A percentile compares a stretch with the other conserved stretches of the same genome.
These are phyloP conservation scores for Isoperla grammatica DNA, from an alignment of 2,888 invertebrate species.

Conservation along the genomic window DNA sequence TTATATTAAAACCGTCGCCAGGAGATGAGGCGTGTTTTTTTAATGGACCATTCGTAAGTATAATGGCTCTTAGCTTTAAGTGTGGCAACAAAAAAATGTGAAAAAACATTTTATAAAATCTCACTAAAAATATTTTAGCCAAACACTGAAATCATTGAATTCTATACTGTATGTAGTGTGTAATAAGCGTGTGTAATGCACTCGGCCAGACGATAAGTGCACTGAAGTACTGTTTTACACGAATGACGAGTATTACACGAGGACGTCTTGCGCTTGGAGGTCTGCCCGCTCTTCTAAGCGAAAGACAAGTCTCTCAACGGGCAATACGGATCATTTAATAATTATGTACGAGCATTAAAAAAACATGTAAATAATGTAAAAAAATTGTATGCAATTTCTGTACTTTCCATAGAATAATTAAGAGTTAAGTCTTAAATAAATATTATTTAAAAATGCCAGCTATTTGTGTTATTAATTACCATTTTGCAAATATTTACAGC, in stretches of 20 bases:
- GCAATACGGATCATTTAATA: too few species aligned
- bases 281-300: too few species aligned
- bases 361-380: conserved; percentile 11
- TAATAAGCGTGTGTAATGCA: not conserved
- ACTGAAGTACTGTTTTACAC: too few species aligned
- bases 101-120: not conserved
- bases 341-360: not conserved
- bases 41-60: not conserved
- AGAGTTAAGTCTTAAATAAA: too few species aligned
- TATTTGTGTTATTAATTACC: too few species aligned
- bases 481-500: too few species aligned
- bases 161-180: not conserved
- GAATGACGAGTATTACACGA: too few species aligned
- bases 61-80: conserved; percentile 7
- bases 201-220: not conserved
- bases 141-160: not conserved
- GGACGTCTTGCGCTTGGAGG: too few species aligned
- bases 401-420: too few species aligned
- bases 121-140: conserved; percentile 2
- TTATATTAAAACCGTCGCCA: not conserved
- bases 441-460: too few species aligned
- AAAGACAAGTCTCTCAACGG: too few species aligned
- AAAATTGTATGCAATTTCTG: too few species aligned
- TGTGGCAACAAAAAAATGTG: conserved; percentile 12
- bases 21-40: not conserved